Evolutionary conservation across 2,113 vertebrate species (phyloP).

Genomic region (Semicossyphus pulcher): DNA sequence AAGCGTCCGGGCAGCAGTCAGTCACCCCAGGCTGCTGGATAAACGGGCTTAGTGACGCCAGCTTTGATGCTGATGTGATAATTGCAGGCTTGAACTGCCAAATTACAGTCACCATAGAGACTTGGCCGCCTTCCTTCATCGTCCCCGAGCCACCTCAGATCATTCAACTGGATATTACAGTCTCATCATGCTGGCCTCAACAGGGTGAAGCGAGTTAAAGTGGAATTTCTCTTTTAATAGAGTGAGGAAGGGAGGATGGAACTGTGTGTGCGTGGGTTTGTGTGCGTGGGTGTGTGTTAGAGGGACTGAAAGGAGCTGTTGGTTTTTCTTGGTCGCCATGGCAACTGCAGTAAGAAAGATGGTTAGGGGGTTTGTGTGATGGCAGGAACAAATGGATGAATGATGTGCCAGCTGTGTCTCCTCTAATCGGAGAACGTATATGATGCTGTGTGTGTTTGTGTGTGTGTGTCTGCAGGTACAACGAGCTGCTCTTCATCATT

Average conservation of each 20-base stretch:
- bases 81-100: conserved; percentile 50
- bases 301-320: conserved; percentile 47
- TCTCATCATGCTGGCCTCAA: not conserved
- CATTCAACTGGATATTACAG: conserved; percentile 1
- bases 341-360: conserved; percentile 68
- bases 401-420: conserved; percentile 36
- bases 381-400: conserved; percentile 32
- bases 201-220: not conserved
- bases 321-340: conserved; percentile 68
- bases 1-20: conserved; percentile 38
- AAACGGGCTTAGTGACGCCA: conserved; percentile 39
- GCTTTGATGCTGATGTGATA: conserved; percentile 66
- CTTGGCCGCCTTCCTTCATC: conserved; percentile 14
- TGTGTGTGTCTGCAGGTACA: conserved; percentile 87
- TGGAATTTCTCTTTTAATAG: conserved; percentile 1
- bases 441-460: not conserved
- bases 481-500: conserved; percentile 97
- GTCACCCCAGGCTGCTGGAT: conserved; percentile 22
- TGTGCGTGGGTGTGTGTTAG: conserved; percentile 39
- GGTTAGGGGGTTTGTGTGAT: conserved; percentile 40
- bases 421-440: conserved; percentile 18
- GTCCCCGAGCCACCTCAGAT: conserved; percentile 1
- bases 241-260: not conserved
- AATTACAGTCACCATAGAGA: conserved; percentile 38
- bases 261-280: conserved; percentile 35